Evolutionary conservation across 2,888 invertebrate species (phyloP), one percentile per base, ranked within the genome.

Genomic region (Alviniconcha strummeri): DNA sequence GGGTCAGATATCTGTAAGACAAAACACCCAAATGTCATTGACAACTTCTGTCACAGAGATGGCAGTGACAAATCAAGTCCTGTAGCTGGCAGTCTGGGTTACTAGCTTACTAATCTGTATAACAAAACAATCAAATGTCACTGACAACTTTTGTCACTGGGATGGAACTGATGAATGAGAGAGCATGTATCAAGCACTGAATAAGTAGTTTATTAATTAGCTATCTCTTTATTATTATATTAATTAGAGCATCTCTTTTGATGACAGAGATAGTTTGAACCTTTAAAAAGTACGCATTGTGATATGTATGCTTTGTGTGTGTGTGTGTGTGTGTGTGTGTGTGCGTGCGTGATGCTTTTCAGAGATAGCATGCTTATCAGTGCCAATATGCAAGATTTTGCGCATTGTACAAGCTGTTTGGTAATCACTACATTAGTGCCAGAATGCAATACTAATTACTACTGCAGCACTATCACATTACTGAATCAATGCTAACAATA

Each of bases 51-150:
- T 3, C 36, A 36, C 36, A 36, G 36, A 36, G 36, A 36, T 3
- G 36, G 36, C 36, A 36, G 36, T 36, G 36, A 36, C 36, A 36
- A 36, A 36, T 36, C 36, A 99, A 98, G 94, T 99, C 97, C 94
- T 99, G 99, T 84, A 99, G 94, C 98, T 98, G 99, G 83, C 98
- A 96, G 94, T 99, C 99, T 0, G 97, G 97, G 94, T 36, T 36
- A 36, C 36, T 36, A 36, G 36, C 36, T 99, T 99, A 81, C 93
- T 89, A 82, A 98, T 95, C 97, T 98, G 93, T 6, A 64, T 5
- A 64, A 57, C 9, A 2, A 77, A 36, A 36, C 36, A 36, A 36
- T 36, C 36, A 36, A 36, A 36, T 36, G 36, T 36, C 36, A 36
- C 36, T 36, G 36, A 36, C 36, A 36, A 36, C 36, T 36, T 36